Evolutionary conservation across 2,797 vertebrate genomes (phyloP).

Genomic region (Cephalopachus bancanus): DNA sequence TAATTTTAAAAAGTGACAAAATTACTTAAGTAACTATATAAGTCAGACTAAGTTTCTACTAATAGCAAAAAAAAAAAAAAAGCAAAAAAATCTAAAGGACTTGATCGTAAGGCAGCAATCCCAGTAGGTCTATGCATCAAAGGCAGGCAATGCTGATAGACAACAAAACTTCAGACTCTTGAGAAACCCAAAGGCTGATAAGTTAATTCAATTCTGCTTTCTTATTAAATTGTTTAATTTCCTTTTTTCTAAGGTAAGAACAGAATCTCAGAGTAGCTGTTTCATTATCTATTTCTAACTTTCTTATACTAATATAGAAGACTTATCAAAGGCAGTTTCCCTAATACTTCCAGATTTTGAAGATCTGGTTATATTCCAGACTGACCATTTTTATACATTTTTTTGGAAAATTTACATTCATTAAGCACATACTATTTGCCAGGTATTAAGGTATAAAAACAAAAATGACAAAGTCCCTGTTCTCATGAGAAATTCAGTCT

Average conservation of each 20-base stretch:
- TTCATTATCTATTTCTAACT: constrained; percentile 42
- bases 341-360: not conserved
- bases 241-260: constrained; percentile 44
- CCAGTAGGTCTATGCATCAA: not conserved
- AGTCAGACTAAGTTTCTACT: constrained; percentile 54
- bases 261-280: constrained; percentile 5
- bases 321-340: constrained; percentile 51
- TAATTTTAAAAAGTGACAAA: constrained; percentile 60
- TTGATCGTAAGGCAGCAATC: not conserved
- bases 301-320: not conserved
- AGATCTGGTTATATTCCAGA: constrained; percentile 34
- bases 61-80: not conserved
- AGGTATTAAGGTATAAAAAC: constrained; percentile 6
- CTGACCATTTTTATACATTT: not conserved
- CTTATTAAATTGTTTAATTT: not conserved
- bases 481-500: constrained; percentile 33
- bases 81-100: not conserved
- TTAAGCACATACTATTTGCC: constrained; percentile 27
- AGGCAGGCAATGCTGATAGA: not conserved
- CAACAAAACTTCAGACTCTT: not conserved
- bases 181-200: constrained; percentile 6
- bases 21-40: not conserved
- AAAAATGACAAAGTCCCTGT: constrained; percentile 22
- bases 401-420: not conserved
- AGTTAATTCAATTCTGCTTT: constrained; percentile 52